Percentiles rank a stretch among this genome's conserved stretches.
Conservation (phyloP, 2,113 vertebrate species). For the Anthoscopus minutus region DNA sequence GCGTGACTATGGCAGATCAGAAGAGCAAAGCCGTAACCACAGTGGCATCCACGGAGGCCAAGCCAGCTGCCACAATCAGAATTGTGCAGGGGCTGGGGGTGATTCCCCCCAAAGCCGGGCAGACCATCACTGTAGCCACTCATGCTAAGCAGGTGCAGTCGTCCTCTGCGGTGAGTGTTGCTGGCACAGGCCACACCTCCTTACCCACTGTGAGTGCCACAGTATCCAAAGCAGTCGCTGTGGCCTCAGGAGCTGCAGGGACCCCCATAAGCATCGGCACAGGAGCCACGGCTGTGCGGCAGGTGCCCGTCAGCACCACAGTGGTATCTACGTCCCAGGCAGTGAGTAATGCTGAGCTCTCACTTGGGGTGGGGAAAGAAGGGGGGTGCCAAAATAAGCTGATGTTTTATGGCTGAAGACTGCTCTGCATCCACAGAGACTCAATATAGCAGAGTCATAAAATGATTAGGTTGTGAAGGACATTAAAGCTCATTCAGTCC, state of each 20-base stretch:
- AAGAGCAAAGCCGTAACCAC: conserved; percentile 82
- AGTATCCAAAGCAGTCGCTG: conserved; percentile 78
- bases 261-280: conserved; percentile 81
- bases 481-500: background rate
- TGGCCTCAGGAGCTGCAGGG: conserved; percentile 74
- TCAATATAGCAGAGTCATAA: background rate
- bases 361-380: background rate
- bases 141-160: conserved; percentile 76
- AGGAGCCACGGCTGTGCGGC: conserved; percentile 82
- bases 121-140: conserved; percentile 83
- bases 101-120: conserved; percentile 87
- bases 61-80: conserved; percentile 86
- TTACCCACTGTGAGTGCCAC: conserved; percentile 77
- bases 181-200: conserved; percentile 74
- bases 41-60: conserved; percentile 78
- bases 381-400: background rate
- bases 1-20: conserved; percentile 86
- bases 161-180: conserved; percentile 48
- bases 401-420: background rate
- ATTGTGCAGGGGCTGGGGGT: conserved; percentile 94
- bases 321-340: conserved; percentile 86
- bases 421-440: background rate
- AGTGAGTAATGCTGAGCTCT: conserved; percentile 70
- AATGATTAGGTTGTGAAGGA: background rate
- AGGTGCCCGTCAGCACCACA: conserved; percentile 84